phyloP scores from a whole-genome alignment of 2,888 invertebrate genomes.

The Erebia ligea region DNA sequence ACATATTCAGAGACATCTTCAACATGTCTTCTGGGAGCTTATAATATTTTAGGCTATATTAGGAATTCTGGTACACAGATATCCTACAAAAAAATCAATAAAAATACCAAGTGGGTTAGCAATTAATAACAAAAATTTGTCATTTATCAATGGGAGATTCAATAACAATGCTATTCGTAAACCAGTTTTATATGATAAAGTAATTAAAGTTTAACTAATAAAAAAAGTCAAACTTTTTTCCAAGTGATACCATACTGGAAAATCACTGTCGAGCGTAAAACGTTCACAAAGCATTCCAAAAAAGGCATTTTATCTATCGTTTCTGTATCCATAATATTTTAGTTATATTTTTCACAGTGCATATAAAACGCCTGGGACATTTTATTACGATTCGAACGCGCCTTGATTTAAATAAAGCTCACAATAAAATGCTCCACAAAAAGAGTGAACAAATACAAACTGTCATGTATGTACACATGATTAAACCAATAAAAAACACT shows the following conservation, averaged over 20 bases:
- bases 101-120: too few species aligned
- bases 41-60: too few species aligned
- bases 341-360: constrained; percentile 13
- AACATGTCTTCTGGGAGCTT: too few species aligned
- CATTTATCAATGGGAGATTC: too few species aligned
- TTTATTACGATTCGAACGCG: constrained; percentile 24
- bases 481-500: constrained; percentile 43
- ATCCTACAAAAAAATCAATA: too few species aligned
- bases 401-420: constrained; percentile 31
- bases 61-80: too few species aligned
- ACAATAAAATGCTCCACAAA: constrained; percentile 29
- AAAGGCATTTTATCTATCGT: constrained; percentile 1
- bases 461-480: constrained; percentile 35
- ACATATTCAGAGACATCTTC: too few species aligned
- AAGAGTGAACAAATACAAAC: constrained; percentile 31
- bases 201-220: background rate
- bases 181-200: too few species aligned
- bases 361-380: constrained; percentile 13
- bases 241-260: background rate
- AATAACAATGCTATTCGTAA: too few species aligned
- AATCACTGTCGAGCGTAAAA: background rate
- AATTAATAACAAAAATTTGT: too few species aligned
- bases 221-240: background rate
- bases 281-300: constrained; percentile 6
- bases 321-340: constrained; percentile 15